These are phyloP conservation scores for Hemithea aestivaria DNA, from an alignment of 2,888 invertebrate species.

Conservation along the genomic window DNA sequence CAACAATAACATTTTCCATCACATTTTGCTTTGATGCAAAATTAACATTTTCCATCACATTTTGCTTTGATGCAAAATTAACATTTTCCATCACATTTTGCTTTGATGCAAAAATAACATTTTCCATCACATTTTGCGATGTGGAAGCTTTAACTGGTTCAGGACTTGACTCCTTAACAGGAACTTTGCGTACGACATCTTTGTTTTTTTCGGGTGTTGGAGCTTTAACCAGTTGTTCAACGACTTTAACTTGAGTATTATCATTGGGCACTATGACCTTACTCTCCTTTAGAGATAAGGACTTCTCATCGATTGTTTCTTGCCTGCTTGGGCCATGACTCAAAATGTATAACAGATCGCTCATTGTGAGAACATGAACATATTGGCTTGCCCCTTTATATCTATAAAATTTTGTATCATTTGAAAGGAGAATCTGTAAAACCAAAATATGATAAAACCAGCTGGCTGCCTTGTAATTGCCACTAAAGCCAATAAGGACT, in stretches of 20 bases:
- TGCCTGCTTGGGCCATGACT: not conserved
- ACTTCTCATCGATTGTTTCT: not conserved
- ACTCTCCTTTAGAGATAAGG: conserved; percentile 12
- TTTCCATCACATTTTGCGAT: conserved; percentile 14
- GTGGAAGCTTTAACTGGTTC: conserved; percentile 30
- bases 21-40: no score
- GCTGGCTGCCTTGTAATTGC: no score
- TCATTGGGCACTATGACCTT: conserved; percentile 20
- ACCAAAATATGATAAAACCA: not conserved
- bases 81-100: no score
- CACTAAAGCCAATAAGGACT: no score
- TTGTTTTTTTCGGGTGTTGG: no score
- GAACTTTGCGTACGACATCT: conserved; percentile 44
- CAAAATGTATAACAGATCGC: conserved; percentile 15
- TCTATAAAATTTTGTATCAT: conserved; percentile 5
- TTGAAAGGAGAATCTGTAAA: conserved; percentile 20
- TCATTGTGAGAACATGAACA: conserved; percentile 17
- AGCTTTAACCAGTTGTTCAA: no score
- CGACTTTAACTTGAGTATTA: no score
- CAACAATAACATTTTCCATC: no score
- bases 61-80: no score
- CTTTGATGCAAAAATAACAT: no score
- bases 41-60: no score
- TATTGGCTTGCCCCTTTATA: conserved; percentile 4
- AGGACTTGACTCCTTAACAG: no score